These are phyloP conservation scores for Caradrina kadenii DNA, from an alignment of 2,888 invertebrate genomes.

Conservation along the genomic window DNA sequence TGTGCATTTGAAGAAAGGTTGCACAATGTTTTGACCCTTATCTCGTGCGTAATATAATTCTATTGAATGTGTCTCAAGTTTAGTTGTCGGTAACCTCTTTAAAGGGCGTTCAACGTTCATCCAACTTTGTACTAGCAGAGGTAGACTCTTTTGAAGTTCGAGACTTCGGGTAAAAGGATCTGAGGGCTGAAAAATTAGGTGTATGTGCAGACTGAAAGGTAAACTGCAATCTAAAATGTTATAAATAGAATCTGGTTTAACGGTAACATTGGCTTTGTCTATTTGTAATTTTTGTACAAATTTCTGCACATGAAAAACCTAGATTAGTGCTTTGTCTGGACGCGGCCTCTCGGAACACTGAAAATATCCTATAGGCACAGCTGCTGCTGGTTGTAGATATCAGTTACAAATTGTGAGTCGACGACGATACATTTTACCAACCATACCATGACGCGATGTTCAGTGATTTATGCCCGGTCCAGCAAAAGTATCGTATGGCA, in stretches of 20 bases:
- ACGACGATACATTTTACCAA: conserved; percentile 57
- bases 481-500: conserved; percentile 75
- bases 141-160: conserved; percentile 47
- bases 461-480: conserved; percentile 62
- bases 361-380: conserved; percentile 2
- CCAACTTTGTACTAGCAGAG: conserved; percentile 49
- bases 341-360: neutral
- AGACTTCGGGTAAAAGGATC: conserved; percentile 23
- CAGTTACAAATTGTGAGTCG: conserved; percentile 37
- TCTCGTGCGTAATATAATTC: conserved; percentile 53
- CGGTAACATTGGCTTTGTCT: neutral
- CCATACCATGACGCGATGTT: conserved; percentile 45
- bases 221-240: neutral
- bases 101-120: conserved; percentile 61
- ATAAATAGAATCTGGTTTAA: neutral
- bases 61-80: conserved; percentile 50
- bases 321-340: neutral
- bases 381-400: conserved; percentile 7
- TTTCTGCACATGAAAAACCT: neutral
- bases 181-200: conserved; percentile 8
- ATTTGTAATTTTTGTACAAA: neutral
- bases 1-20: conserved; percentile 52
- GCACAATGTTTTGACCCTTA: conserved; percentile 64
- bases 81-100: conserved; percentile 64
- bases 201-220: neutral